Base-by-base conservation (phyloP, 2,888 invertebrate genomes). In the Eretmocerus hayati region DNA sequence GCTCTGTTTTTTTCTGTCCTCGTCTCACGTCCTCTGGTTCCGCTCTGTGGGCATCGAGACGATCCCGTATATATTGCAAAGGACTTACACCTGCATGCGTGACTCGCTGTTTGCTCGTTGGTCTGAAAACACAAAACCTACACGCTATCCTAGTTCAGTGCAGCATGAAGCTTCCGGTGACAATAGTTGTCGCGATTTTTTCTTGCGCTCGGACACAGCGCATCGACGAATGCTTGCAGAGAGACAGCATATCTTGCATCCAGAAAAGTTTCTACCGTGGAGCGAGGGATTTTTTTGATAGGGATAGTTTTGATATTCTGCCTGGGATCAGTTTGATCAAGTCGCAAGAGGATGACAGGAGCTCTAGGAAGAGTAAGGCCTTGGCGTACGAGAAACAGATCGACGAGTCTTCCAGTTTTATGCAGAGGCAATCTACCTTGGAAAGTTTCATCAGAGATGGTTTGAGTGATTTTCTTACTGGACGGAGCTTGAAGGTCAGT, bases 191-290 rank as follows among this genome's bases (percentile, higher is more conserved):
- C 5, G 15, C 39, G 23, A 20, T 16, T 30, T 41, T 26, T 11
- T 23, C 58, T 31, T 26, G 26, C 9, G 63, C 61, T 39, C 60
- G 62, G 15, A 64, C 66, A 42, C 70, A 74, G 55, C 22, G 39
- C 23, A 68, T 79, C 59, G 74, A 77, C 59, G 75, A 78, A 58
- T 81, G 81, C 62, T 70, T 81, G 55, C 72, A 75, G 58, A 74
- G 76, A 63, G 81, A 81, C 71, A 81, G 81, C 50, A 81, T 81
- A 56, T 77, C 80, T 58, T 82, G 81, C 71, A 70, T 81, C 53
- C 81, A 82, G 70, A 72, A 76, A 60, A 75, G 75, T 50, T 66
- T 81, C 50, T 81, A 75, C 73, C 74, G 78, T 51, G 75, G 74
- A 59, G 78, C 80, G 36, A 76, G 75, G 62, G 74, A 76, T 22